These are phyloP conservation scores for Poicephalus meyeri DNA, from an alignment of 2,113 vertebrate genomes.

Conservation along the genomic window DNA sequence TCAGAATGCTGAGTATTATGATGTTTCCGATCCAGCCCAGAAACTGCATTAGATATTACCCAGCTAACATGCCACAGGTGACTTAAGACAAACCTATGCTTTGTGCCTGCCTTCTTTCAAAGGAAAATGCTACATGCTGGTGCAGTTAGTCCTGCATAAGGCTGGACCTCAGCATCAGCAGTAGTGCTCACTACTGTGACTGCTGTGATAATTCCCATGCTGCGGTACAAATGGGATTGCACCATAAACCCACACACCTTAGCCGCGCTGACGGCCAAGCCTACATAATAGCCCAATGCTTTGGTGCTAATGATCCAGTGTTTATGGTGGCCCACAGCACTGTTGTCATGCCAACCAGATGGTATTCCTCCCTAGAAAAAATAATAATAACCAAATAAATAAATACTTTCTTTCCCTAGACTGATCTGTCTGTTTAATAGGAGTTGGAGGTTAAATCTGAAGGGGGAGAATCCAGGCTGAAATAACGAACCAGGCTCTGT, in stretches of 20 bases:
- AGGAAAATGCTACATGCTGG: background rate
- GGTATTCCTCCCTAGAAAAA: conserved; percentile 27
- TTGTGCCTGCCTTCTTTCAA: background rate
- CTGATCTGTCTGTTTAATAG: background rate
- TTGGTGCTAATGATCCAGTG: conserved; percentile 55
- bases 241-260: conserved; percentile 57
- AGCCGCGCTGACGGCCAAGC: conserved; percentile 22
- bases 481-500: background rate
- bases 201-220: conserved; percentile 32
- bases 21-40: background rate
- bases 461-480: background rate
- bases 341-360: conserved; percentile 41
- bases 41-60: background rate
- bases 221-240: conserved; percentile 5
- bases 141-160: background rate
- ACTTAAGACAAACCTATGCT: background rate
- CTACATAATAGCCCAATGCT: conserved; percentile 3
- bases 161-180: conserved; percentile 1
- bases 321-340: conserved; percentile 53
- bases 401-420: conserved; percentile 27
- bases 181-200: conserved; percentile 21
- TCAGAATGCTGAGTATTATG: accelerated
- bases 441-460: conserved; percentile 16
- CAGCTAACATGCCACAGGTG: background rate
- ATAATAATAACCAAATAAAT: conserved; percentile 56